These are phyloP conservation scores for Sesamia nonagrioides DNA, from an alignment of 1,140 invertebrate species.

Conservation along the genomic window DNA sequence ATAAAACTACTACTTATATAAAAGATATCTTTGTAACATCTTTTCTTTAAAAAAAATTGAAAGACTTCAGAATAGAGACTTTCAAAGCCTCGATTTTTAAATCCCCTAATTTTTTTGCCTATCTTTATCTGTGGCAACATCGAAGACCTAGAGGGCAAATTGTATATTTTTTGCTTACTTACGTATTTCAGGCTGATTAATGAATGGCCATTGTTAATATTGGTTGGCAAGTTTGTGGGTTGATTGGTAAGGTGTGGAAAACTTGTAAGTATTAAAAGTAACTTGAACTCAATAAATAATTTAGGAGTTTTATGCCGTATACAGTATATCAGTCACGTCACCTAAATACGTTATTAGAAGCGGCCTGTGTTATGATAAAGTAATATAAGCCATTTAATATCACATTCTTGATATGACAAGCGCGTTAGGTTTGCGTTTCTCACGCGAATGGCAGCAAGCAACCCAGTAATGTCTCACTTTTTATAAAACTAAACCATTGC, in stretches of 20 bases:
- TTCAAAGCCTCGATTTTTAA: too few relatives aligned
- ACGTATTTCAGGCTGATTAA: neutral
- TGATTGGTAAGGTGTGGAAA: too few relatives aligned
- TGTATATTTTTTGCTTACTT: neutral
- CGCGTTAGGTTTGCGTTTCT: slow-evolving; percentile 41
- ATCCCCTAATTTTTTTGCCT: neutral
- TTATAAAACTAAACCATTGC: slow-evolving; percentile 46
- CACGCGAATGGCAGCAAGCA: slow-evolving; percentile 48
- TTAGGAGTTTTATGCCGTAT: slow-evolving; percentile 4
- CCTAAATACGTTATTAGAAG: slow-evolving; percentile 3
- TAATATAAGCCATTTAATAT: slow-evolving; percentile 47
- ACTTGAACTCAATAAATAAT: neutral
- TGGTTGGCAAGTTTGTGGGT: neutral
- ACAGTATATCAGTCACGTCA: neutral
- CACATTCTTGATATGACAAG: slow-evolving; percentile 49
- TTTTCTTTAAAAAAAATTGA: too few relatives aligned
- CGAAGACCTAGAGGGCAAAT: neutral
- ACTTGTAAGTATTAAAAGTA: too few relatives aligned
- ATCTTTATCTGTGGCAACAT: neutral
- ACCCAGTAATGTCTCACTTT: slow-evolving; percentile 52
- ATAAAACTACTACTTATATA: neutral
- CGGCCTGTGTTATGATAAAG: slow-evolving; percentile 31
- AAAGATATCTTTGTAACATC: neutral
- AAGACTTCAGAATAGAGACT: too few relatives aligned
- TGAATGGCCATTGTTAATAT: neutral